Percentiles rank a stretch among this genome's conserved stretches.
Conservation (phyloP, 2,113 vertebrate genomes). For the Barbus barbus region DNA sequence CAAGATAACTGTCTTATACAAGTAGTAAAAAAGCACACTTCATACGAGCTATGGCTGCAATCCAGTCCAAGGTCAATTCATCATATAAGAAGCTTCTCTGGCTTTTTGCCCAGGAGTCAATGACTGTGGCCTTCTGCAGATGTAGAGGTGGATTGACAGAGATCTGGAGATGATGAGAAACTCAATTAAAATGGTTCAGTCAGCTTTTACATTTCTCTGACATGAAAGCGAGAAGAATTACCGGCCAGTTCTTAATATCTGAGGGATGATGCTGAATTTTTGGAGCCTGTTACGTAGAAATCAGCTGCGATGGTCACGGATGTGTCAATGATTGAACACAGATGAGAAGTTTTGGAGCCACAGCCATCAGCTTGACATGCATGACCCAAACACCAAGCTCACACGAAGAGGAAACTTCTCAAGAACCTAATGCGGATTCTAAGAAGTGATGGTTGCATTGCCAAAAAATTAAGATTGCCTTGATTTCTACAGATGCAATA, state of each 20-base stretch:
- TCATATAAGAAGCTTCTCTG: not conserved
- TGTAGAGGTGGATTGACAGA: no score
- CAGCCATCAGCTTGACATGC: not conserved
- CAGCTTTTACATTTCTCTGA: not conserved
- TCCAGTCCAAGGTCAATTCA: not conserved
- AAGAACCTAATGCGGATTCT: not conserved
- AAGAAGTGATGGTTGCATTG: not conserved
- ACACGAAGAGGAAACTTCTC: not conserved
- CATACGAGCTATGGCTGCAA: not conserved
- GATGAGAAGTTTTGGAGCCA: conserved; percentile 8
- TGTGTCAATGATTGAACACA: not conserved
- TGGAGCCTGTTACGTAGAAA: not conserved
- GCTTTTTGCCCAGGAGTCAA: not conserved
- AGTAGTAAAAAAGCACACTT: not conserved
- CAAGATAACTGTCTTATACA: not conserved
- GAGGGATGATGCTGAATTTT: no score
- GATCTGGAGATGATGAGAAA: not conserved
- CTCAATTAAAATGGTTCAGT: not conserved
- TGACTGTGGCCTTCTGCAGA: not conserved
- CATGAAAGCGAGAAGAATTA: not conserved
- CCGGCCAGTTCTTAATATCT: not conserved
- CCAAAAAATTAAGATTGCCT: not conserved
- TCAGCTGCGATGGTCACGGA: not conserved
- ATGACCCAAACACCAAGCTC: not conserved
- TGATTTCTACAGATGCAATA: not conserved